Conservation (phyloP, 2,113 vertebrate genomes). For the Notiomystis cincta region DNA sequence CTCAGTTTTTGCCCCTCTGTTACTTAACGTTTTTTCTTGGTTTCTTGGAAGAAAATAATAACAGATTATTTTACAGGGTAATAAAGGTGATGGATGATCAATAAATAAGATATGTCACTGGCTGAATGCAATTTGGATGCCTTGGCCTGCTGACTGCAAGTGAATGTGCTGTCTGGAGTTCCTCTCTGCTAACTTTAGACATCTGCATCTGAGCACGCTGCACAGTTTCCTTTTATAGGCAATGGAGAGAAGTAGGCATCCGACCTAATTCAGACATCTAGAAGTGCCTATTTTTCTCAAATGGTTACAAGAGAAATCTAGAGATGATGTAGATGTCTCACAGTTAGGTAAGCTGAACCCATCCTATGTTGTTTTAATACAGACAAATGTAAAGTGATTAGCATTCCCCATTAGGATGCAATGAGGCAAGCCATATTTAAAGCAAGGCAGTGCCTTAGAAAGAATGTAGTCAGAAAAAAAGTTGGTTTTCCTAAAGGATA, state of each 20-base stretch:
- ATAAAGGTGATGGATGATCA: background rate
- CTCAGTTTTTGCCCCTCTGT: background rate
- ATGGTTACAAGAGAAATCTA: background rate
- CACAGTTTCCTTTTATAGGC: slow-evolving; percentile 22
- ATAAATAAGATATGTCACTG: background rate
- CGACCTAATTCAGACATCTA: background rate
- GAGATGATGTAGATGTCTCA: background rate
- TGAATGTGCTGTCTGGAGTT: background rate
- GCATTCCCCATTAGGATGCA: background rate
- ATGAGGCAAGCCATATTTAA: background rate
- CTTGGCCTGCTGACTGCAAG: background rate
- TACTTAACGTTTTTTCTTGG: background rate
- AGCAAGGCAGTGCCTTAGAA: background rate
- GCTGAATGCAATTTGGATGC: background rate
- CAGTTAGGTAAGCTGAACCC: background rate
- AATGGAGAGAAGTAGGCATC: background rate
- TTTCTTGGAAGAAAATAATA: background rate
- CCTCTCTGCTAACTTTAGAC: slow-evolving; percentile 16
- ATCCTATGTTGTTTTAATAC: background rate
- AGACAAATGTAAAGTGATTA: background rate
- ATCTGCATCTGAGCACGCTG: background rate
- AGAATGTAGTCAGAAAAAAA: background rate
- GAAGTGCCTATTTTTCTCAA: background rate
- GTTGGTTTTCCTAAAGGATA: background rate
- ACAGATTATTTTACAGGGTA: background rate